A percentile compares a stretch with the other conserved stretches of the same genome.
Conservation (phyloP, 2,888 invertebrate genomes). For the Sussaba pulchella region DNA sequence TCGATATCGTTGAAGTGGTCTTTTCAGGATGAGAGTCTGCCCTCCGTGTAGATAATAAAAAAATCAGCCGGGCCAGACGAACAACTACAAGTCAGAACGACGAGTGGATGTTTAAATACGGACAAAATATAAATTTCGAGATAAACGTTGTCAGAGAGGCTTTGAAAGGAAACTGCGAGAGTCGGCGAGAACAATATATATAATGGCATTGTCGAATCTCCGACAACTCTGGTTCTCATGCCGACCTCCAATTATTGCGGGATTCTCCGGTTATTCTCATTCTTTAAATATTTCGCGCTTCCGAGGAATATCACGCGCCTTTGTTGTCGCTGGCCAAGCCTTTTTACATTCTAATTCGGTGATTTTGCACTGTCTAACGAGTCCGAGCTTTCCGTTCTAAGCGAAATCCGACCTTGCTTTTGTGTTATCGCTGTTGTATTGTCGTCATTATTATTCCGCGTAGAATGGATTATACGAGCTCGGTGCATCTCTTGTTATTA, state of each 20-base stretch:
- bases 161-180: neutral
- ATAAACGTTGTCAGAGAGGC: neutral
- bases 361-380: constrained; percentile 1
- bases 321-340: neutral
- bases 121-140: neutral
- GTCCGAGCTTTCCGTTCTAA: neutral
- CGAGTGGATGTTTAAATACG: neutral
- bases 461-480: neutral
- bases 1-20: neutral
- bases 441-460: neutral
- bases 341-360: constrained; percentile 27
- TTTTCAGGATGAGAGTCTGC: neutral
- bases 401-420: neutral
- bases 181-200: neutral
- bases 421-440: neutral
- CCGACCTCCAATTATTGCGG: constrained; percentile 26
- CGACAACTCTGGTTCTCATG: constrained; percentile 12
- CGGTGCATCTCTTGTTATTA: neutral
- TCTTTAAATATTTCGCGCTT: neutral
- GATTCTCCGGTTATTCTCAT: neutral
- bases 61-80: too few species aligned
- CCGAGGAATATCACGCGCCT: neutral
- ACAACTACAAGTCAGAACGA: neutral
- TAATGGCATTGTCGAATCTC: constrained; percentile 15
- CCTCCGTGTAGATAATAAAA: neutral